Evolutionary conservation across 2,888 invertebrate species (phyloP), one percentile per base, ranked within the genome.

Genomic region (Pseudeuparius sepicola): DNA sequence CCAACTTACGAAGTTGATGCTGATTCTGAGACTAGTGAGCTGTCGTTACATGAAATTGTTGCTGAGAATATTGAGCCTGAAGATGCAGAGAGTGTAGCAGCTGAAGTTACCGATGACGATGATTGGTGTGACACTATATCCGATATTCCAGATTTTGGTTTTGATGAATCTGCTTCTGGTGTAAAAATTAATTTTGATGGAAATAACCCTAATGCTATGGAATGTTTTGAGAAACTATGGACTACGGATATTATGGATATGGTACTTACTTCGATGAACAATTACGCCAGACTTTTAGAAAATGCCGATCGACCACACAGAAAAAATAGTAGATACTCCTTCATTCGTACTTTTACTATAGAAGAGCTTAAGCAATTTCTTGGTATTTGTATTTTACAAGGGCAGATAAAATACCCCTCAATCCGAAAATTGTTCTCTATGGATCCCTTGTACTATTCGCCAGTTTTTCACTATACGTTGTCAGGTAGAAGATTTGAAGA

Each of bases 401-500:
- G n/a, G 2, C 35, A 35, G 12, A 7, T 20, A 17, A 31, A 30
- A 20, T 39, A 14, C 14, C 25, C 24, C 14, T 34, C 34, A 13
- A 14, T 39, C 4, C 30, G 39, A 35, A 39, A 39, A 39, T 20
- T 34, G 13, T 39, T 39, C 23, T 25, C 24, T 16, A 29, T 26
- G 34, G 35, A 27, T 28, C 35, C 39, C 9, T 11, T 35, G 6
- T 39, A 39, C 15, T 35, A 39, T 27, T 9, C 20, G 11, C 36
- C 31, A 31, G 23, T 31, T 20, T 31, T 36, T 24, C 30, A 31
- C n/a, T 11, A 20, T 10, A 31, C 24, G 11, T 15, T 31, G 23
- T 31, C 36, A 9, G 16, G 24, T 9, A 10, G 31, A 15, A 20
- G 36, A 14, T 36, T 30, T 24, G 36, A 36, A 30, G 14, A 36